A percentile compares a stretch with the other conserved stretches of the same genome.
Evolutionary conservation across 92 coral and sea anemone genomes (phyloP).

Genomic region (Bergia sp.): DNA sequence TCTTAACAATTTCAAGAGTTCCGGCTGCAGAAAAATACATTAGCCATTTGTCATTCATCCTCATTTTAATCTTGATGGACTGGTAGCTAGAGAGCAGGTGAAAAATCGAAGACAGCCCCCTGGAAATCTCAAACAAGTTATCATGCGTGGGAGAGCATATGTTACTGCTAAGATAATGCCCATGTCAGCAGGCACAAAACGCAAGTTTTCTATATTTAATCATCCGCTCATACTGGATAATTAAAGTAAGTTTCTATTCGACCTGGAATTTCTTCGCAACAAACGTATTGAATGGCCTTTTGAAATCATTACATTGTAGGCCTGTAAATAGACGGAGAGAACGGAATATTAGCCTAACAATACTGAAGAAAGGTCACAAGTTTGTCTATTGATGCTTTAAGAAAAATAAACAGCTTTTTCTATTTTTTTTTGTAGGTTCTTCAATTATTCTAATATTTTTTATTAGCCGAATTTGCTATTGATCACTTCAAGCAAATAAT

Average conservation of each 20-base stretch:
- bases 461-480: conserved; percentile 23
- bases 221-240: conserved; percentile 2
- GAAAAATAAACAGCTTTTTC: background rate
- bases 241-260: background rate
- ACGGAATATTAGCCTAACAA: background rate
- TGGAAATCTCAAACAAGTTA: background rate
- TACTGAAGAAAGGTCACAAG: background rate
- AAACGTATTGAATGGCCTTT: background rate
- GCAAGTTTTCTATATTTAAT: conserved; percentile 11
- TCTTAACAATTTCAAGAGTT: background rate
- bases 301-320: background rate
- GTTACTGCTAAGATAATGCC: conserved; percentile 10
- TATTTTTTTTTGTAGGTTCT: background rate
- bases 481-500: conserved; percentile 19
- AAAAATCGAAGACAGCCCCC: background rate
- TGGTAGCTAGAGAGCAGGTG: conserved; percentile 6
- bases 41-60: background rate
- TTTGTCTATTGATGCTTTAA: background rate
- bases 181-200: conserved; percentile 31
- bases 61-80: no score
- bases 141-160: conserved; percentile 36
- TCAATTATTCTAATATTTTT: conserved; percentile 25
- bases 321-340: background rate
- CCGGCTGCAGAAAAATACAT: background rate
- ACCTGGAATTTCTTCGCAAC: background rate